Evolutionary conservation across 1,140 invertebrate genomes (phyloP).

Genomic region (Hesperophylax magnus): DNA sequence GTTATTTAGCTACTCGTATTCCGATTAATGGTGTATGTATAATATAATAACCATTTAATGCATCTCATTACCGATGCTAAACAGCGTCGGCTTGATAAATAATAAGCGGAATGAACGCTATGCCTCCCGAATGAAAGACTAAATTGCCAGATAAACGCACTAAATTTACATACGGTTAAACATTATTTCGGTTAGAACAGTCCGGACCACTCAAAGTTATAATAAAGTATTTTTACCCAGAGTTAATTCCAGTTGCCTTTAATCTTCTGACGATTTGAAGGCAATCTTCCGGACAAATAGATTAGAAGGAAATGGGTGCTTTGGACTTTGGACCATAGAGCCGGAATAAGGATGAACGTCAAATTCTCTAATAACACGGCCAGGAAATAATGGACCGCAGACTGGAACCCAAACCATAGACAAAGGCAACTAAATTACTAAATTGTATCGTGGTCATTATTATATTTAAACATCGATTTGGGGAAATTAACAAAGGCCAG

Average conservation of each 20-base stretch:
- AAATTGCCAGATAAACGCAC: slow-evolving; percentile 42
- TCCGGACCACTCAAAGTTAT: slow-evolving; percentile 37
- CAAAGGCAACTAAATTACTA: slow-evolving; percentile 13
- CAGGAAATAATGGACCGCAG: neutral
- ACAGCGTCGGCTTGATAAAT: neutral
- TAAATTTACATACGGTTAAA: slow-evolving; percentile 53
- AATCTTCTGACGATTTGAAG: slow-evolving; percentile 36
- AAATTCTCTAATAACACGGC: slow-evolving; percentile 10
- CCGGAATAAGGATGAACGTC: neutral
- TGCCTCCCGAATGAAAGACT: neutral
- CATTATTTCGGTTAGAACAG: slow-evolving; percentile 44
- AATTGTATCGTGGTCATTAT: slow-evolving; percentile 10
- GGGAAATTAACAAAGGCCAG: too few species aligned
- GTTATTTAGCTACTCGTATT: too few species aligned
- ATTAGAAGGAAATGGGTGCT: slow-evolving; percentile 28
- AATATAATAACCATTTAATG: too few species aligned
- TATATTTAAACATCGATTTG: neutral
- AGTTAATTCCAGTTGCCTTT: slow-evolving; percentile 27
- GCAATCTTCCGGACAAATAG: slow-evolving; percentile 53
- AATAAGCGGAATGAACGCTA: too few species aligned
- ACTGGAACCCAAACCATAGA: neutral
- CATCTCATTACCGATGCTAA: neutral
- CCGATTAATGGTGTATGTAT: neutral
- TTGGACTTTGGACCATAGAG: neutral
- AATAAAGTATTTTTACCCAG: slow-evolving; percentile 51